Percentiles rank a stretch among this genome's conserved stretches.
phyloP scores from a whole-genome alignment of 1,140 invertebrate genomes.

The Monochamus saltuarius region DNA sequence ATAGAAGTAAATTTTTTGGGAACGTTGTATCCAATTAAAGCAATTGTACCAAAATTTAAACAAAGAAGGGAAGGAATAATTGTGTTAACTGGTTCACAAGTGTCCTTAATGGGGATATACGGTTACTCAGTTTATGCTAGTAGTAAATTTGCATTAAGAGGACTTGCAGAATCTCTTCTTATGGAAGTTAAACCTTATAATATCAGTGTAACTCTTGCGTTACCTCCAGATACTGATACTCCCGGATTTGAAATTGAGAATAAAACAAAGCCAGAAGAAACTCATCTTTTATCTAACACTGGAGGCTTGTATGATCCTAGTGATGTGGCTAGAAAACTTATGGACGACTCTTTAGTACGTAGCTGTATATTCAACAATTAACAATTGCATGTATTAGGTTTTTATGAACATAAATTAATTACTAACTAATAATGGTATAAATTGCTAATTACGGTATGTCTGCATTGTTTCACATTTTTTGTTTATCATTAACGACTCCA shows the following conservation, averaged over 20 bases:
- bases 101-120: conserved; percentile 79
- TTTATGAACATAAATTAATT: too few relatives aligned
- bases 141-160: conserved; percentile 93
- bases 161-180: conserved; percentile 87
- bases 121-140: conserved; percentile 90
- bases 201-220: conserved; percentile 81
- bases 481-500: neutral
- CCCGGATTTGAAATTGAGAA: conserved; percentile 90
- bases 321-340: conserved; percentile 74
- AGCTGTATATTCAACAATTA: neutral
- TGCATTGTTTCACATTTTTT: neutral
- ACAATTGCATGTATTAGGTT: conserved; percentile 7
- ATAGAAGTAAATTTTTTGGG: conserved; percentile 74
- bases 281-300: conserved; percentile 80
- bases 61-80: conserved; percentile 70
- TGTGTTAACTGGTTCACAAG: conserved; percentile 86
- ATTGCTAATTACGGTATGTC: neutral
- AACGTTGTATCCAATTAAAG: conserved; percentile 69
- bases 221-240: conserved; percentile 97
- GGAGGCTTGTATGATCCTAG: conserved; percentile 77
- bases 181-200: conserved; percentile 89
- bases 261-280: conserved; percentile 83
- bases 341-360: conserved; percentile 80
- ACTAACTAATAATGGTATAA: neutral
- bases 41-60: conserved; percentile 72